Evolutionary conservation across 2,113 vertebrate genomes (phyloP).

Genomic region (Campylomormyrus tamandua): DNA sequence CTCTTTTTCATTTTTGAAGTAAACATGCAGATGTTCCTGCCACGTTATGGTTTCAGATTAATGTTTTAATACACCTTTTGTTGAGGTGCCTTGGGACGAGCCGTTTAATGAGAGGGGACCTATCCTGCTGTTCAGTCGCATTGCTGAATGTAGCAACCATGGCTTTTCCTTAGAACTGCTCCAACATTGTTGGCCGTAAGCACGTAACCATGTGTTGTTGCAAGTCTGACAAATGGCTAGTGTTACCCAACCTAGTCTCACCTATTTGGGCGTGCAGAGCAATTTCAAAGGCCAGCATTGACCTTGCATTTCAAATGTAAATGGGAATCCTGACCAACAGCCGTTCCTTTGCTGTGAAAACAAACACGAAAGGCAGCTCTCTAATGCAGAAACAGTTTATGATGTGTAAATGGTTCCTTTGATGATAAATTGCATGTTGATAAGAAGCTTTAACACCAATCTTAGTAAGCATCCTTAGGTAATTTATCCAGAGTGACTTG

Average conservation of each 20-base stretch:
- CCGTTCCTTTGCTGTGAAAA: not conserved
- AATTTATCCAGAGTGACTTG: not conserved
- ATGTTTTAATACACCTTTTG: not conserved
- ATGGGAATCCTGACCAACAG: not conserved
- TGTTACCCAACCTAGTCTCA: not conserved
- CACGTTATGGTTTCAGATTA: not conserved
- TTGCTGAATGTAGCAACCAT: not conserved
- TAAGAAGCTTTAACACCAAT: not conserved
- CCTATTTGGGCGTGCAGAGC: not conserved
- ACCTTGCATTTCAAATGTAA: not conserved
- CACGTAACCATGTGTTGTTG: not conserved
- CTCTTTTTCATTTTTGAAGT: not conserved
- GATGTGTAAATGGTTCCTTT: not conserved
- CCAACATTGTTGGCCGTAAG: not conserved
- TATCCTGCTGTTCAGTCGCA: not conserved
- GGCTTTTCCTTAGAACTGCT: not conserved
- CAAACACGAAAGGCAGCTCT: not conserved
- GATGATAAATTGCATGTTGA: not conserved
- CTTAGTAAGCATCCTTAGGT: not conserved
- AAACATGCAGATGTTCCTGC: constrained; percentile 9
- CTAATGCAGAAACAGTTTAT: not conserved
- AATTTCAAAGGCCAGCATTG: not conserved
- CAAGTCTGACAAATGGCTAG: not conserved
- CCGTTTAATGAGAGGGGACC: not conserved
- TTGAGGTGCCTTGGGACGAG: not conserved